Base-by-base conservation (phyloP, 2,113 vertebrate genomes). In the Saguinus midas region DNA sequence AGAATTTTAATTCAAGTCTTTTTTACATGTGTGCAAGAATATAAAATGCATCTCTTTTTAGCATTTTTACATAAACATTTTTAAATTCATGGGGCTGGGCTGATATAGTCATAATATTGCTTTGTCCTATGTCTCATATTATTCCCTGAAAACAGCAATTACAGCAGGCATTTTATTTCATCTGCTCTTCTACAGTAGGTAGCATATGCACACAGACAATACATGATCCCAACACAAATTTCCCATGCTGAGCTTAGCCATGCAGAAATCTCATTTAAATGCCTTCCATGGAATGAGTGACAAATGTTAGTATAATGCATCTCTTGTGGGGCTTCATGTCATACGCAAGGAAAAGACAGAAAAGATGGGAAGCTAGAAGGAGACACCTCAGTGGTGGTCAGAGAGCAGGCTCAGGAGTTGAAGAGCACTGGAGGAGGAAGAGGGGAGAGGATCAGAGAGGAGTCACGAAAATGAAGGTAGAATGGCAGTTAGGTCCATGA, bases 41-140 rank as follows among this genome's bases (percentile, higher is more conserved):
- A 6, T 72, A 91, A 86, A 58, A 57, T 86, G 43, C 72, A 91
- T 94, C 90, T 73, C n/a, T 76, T 87, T 89, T 94, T 91, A 80
- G 35, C 93, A 92, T 97, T 96, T 86, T 84, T 61, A 84, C 50
- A 90, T 68, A 84, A 85, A 90, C 70, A 45, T 87, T 95, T 95
- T 96, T 20, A 96, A 97, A 93, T 70, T 94, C 68, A 35, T 93
- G 85, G 66, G 92, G 21, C 72, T 83, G 92, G 35, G 90, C 87
- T 92, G 93, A 84, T 12, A 81, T 11, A 86, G 27, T n/a, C 90
- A 75, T 89, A 78, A 78, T 66, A 85, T 29, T 57, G 68, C 17
- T 92, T 95, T 87, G 64, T 93, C 90, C 66, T 58, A 0, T 29
- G 37, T 64, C 76, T 25, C 57, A 21, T 55, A 8, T 43, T 68